Base-by-base conservation (phyloP, 2,797 vertebrate genomes). In the Dallia pectoralis region DNA sequence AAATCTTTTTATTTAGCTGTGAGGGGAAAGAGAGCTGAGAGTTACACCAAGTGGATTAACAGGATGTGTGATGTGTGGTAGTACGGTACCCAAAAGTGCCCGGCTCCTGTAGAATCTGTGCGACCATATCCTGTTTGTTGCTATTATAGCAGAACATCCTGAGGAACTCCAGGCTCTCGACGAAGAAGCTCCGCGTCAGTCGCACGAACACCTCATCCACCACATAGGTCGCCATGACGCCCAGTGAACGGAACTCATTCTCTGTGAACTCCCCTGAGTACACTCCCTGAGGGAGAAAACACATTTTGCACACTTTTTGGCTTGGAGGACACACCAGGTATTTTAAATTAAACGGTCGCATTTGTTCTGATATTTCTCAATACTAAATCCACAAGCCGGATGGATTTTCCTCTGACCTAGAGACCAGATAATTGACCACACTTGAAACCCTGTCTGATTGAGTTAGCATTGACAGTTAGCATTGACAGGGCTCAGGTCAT, bases 161-260 rank as follows among this genome's bases (percentile, higher is more conserved):
- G 1, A 95, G 81, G 56, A 79, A 87, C 73, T 90, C 83, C 68
- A 94, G 73, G 67, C 80, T 89, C 32, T 90, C 71, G 4, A 77
- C 72, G 59, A 95, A 91, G 80, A 93, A 93, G 71, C 19, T 79
- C 40, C 91, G 87, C 64, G 93, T 90, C 72, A 94, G 71, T n/a
- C 89, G 83, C 25, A 81, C 3, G 22, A 94, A 92, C 73, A 94
- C 84, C 79, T 93, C 87, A 69, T 93, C 93, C 18, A 16, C 64
- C 79, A 94, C 91, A 77, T 91, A 93, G 0, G 93, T 82, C 0
- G 92, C 91, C 92, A 93, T 93, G 22, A 91, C 73, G 27, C 87
- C 92, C 77, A 95, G 78, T 0, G 88, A 92, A 12, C 74, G 88
- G 74, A 95, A 93, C 88, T 93, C 91, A 44, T 84, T 82, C 76